phyloP scores from a whole-genome alignment of 2,113 vertebrate genomes.

The Otis tarda region DNA sequence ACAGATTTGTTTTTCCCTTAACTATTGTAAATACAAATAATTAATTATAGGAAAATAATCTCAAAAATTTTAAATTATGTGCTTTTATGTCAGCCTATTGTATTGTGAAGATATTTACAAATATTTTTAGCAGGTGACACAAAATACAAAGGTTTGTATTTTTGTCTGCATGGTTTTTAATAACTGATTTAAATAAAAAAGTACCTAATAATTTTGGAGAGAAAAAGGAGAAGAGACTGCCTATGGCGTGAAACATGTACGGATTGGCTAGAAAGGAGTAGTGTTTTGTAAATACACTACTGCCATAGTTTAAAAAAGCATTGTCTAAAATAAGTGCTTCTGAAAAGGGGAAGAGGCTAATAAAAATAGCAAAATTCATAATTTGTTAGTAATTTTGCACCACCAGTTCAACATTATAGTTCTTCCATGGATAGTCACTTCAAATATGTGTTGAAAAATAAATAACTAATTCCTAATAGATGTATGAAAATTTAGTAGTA shows the following conservation, averaged over 20 bases:
- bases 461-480: background rate
- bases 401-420: background rate
- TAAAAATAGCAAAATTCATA: background rate
- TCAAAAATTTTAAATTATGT: background rate
- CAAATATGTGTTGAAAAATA: background rate
- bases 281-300: background rate
- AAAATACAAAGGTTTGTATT: background rate
- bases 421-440: background rate
- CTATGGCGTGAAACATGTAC: background rate
- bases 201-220: background rate
- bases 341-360: background rate
- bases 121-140: background rate
- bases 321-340: background rate
- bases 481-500: rapidly evolving
- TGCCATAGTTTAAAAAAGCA: background rate
- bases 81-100: background rate
- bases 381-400: background rate
- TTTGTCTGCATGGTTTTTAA: background rate
- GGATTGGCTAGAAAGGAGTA: background rate
- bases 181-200: background rate
- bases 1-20: background rate
- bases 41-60: background rate
- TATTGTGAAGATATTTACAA: background rate
- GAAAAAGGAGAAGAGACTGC: background rate
- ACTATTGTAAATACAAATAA: background rate